These are phyloP conservation scores for Anoplopoma fimbria DNA, from an alignment of 2,113 vertebrate genomes.

Conservation along the genomic window DNA sequence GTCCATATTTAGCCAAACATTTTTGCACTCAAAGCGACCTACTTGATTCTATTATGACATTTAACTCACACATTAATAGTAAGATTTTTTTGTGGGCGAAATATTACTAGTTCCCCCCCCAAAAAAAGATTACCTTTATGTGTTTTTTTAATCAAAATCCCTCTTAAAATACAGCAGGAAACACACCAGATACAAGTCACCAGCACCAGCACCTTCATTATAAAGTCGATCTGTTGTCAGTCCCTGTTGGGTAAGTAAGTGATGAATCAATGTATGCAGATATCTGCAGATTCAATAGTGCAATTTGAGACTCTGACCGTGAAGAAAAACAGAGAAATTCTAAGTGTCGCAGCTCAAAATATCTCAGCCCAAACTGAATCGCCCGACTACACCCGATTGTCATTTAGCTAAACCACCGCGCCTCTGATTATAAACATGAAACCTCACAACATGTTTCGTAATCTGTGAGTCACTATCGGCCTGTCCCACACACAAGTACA, in stretches of 20 bases:
- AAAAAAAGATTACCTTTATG: neutral
- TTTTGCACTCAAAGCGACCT: neutral
- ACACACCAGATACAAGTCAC: neutral
- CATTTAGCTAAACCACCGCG: neutral
- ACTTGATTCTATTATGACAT: neutral
- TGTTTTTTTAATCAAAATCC: neutral
- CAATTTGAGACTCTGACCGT: neutral
- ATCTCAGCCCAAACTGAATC: neutral
- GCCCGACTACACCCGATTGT: constrained; percentile 4
- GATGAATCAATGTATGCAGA: neutral
- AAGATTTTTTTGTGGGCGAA: neutral
- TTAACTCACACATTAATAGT: neutral
- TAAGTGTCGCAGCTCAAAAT: neutral
- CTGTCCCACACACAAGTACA: too few relatives aligned
- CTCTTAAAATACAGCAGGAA: neutral
- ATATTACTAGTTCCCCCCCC: neutral
- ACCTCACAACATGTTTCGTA: neutral
- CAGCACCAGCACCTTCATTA: neutral
- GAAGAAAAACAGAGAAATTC: neutral
- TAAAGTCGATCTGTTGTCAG: neutral
- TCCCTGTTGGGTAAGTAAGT: neutral
- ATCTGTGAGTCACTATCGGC: neutral
- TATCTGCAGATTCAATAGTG: neutral
- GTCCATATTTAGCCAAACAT: too few relatives aligned
- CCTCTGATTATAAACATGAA: neutral